These are phyloP conservation scores for Thymallus thymallus DNA, from an alignment of 2,113 vertebrate species.

Conservation along the genomic window DNA sequence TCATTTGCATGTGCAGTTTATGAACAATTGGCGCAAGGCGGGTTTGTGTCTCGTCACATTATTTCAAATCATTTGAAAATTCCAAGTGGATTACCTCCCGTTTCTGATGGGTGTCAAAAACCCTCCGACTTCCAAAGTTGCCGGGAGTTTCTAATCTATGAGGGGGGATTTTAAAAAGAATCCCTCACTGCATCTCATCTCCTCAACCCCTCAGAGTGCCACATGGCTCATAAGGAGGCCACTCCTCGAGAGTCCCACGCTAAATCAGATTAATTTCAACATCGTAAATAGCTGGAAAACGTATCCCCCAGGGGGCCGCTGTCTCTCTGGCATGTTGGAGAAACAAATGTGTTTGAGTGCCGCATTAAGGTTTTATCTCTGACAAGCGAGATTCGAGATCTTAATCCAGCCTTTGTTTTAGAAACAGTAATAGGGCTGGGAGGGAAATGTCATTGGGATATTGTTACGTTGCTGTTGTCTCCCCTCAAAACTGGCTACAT, in stretches of 20 bases:
- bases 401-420: conserved; percentile 65
- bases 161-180: conserved; percentile 79
- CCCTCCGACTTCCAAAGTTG: conserved; percentile 43
- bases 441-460: conserved; percentile 45
- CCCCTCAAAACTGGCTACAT: conserved; percentile 22
- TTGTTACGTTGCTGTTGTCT: conserved; percentile 38
- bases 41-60: conserved; percentile 13
- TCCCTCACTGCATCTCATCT: conserved; percentile 17
- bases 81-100: conserved; percentile 72
- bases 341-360: conserved; percentile 59
- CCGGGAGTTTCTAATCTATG: conserved; percentile 76
- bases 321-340: conserved; percentile 24
- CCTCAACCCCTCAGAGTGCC: conserved; percentile 9
- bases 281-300: conserved; percentile 75
- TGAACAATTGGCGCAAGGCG: no score
- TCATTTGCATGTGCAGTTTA: no score
- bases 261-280: conserved; percentile 77
- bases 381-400: conserved; percentile 33
- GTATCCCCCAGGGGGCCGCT: conserved; percentile 51
- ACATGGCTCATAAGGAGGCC: conserved; percentile 61
- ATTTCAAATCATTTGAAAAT: conserved; percentile 69
- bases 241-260: conserved; percentile 64
- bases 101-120: neutral
- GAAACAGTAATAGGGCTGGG: conserved; percentile 26
- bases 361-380: conserved; percentile 49